Base-by-base conservation (phyloP, 2,888 invertebrate species). In the Rhodophaea formosa region DNA sequence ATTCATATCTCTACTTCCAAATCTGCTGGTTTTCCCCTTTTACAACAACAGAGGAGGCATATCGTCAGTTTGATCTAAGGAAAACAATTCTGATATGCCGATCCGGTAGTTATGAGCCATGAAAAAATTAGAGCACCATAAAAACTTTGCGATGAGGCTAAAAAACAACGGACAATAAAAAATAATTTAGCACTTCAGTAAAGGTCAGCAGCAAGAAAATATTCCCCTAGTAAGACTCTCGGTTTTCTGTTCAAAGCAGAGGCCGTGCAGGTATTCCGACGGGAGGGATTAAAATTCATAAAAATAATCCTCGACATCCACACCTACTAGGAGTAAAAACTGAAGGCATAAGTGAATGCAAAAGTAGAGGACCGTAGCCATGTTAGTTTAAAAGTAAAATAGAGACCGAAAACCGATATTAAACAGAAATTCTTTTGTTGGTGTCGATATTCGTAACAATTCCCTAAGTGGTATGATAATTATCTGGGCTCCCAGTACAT, bases 201-300 rank as follows among this genome's bases (percentile, higher is more conserved):
- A 62, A 63, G 53, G 59, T 54, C 62, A 30, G 49, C 30, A 23
- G 29, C 15, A 42, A 17, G 39, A 47, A 43, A 8, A 1, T 15
- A 52, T 29, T 23, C 8, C 15, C 16, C 17, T 39, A 10, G 16
- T 12, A 44, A 29, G 15, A 7, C 51, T 35, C 16, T 49, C 16
- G 32, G 32, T 7, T 30, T 14, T 49, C 32, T 53, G 10, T 14
- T 53, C 12, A 42, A 29, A 53, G 39, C 29, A 51, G 61, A 64
- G 66, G 51, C 66, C 71, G 69, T 71, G 68, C 62, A 62, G 64
- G 57, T 69, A 73, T 74, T 70, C 62, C 63, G 65, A 62, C 65
- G 65, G 57, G 62, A 68, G 64, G 68, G 73, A 75, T 75, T 75
- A 74, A 56, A 52, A 29, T 44, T 30, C 14, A 43, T 43, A 30